phyloP scores from a whole-genome alignment of 2,113 vertebrate genomes.

The Ptyas mucosa region DNA sequence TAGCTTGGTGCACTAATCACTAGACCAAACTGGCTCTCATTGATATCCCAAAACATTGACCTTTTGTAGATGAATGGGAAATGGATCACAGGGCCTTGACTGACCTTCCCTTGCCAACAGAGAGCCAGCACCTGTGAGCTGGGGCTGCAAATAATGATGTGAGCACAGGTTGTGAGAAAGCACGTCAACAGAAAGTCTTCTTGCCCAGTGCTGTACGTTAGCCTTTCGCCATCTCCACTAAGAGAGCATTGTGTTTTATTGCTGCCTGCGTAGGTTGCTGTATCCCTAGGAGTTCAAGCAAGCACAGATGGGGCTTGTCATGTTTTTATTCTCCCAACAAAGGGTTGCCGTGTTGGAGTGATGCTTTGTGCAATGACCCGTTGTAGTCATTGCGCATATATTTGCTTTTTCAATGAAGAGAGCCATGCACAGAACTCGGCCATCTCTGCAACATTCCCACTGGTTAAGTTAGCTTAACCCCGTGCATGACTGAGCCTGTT shows the following conservation, averaged over 20 bases:
- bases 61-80: neutral
- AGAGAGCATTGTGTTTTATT: neutral
- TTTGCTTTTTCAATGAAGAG: neutral
- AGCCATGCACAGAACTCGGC: neutral
- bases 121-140: neutral
- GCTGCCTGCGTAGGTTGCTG: neutral
- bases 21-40: too few species aligned
- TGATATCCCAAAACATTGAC: too few species aligned
- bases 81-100: neutral
- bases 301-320: neutral
- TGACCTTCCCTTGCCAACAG: accelerated
- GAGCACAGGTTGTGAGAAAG: neutral
- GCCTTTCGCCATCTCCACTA: neutral
- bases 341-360: neutral
- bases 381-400: neutral
- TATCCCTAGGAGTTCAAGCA: neutral
- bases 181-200: neutral
- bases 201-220: neutral
- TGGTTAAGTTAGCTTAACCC: neutral
- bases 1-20: too few species aligned
- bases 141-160: neutral
- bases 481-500: neutral
- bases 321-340: neutral
- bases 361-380: neutral
- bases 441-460: neutral